These are phyloP conservation scores for Brienomyrus longianalis DNA, from an alignment of 2,113 vertebrate species.

Conservation along the genomic window DNA sequence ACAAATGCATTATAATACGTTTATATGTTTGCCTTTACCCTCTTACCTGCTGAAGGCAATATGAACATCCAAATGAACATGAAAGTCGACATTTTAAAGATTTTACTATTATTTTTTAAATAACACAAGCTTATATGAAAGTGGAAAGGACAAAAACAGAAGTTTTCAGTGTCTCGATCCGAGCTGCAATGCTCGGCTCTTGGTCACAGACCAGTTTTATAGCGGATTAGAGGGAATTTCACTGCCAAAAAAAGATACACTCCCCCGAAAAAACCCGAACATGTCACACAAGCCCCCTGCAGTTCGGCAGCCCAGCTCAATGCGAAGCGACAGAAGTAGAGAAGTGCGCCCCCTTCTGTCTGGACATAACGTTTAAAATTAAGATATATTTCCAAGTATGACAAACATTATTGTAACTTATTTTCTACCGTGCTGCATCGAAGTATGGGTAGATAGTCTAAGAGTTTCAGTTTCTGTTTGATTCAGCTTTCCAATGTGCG, in stretches of 20 bases:
- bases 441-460: not conserved
- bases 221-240: not conserved
- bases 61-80: constrained; percentile 2
- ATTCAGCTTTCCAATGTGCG: not conserved
- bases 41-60: constrained; percentile 25
- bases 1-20: not conserved
- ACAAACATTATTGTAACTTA: not conserved
- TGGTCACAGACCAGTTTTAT: not conserved
- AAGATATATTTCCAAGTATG: not conserved
- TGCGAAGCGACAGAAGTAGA: not conserved
- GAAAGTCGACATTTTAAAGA: not conserved
- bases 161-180: not conserved
- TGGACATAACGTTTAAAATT: not conserved
- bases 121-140: not conserved
- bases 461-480: not conserved
- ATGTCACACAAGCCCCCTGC: constrained; percentile 1
- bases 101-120: not conserved
- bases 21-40: not conserved
- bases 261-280: constrained; percentile 7
- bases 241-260: not conserved
- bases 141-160: not conserved
- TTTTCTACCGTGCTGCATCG: not conserved
- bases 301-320: not conserved
- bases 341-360: constrained; percentile 8
- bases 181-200: not conserved